Base-by-base conservation (phyloP, 2,888 invertebrate genomes). In the Coecobrya sp. region DNA sequence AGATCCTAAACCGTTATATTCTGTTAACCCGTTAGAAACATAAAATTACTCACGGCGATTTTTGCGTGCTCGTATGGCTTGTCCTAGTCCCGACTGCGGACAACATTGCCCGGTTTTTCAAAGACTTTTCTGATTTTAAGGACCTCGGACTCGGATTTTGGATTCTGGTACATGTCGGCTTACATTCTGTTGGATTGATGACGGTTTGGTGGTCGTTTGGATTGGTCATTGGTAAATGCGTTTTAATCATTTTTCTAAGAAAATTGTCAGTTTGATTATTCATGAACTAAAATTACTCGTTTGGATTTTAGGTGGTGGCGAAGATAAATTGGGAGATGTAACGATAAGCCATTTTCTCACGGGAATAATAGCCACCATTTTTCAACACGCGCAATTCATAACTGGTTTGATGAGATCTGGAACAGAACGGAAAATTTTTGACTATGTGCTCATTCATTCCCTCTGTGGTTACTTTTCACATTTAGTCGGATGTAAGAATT, bases 131-230 rank as follows among this genome's bases (percentile, higher is more conserved):
- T 0, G 68, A 36, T 7, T 36, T 70, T 0, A n/a, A 16, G 8
- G 10, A 10, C 3, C 7, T 30, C 0, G 68, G 68, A 36, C 36
- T 70, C 1, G 68, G 68, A 0, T 30, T 70, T 36, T 70, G 68
- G 68, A 36, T 70, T 36, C 0, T 70, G 27, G 68, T 36, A 36
- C 68, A 70, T 16, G 5, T 36, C 0, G n/a, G 3, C 7, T 13
- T 70, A 3, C 68, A 70, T n/a, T 36, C 68, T n/a, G 0, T 70
- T 16, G 36, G 68, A 30, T 3, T 70, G 4, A 36, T 70, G 0
- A 3, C 36, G n/a, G 68, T 70, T 1, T 70, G 68, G 68, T 70
- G 36, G 68, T 70, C 68, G 1, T 70, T 70, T 70, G 68, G 68
- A 1, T n/a, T 70, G 36, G 68, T 70, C 13, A 36, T 70, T 36